These are phyloP conservation scores for Fregata magnificens DNA, from an alignment of 2,113 vertebrate genomes.

Conservation along the genomic window DNA sequence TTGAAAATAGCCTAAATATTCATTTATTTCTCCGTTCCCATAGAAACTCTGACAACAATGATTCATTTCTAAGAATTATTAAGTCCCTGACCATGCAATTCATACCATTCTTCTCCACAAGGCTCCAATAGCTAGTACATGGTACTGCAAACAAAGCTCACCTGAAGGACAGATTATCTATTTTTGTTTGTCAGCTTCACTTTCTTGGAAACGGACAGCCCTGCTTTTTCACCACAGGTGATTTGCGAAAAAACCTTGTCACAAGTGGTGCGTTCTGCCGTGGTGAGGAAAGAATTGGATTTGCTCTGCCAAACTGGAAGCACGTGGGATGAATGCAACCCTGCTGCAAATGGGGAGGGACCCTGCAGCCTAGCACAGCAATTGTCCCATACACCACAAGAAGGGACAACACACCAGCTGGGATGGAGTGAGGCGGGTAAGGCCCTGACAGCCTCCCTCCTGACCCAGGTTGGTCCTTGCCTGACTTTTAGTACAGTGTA, in stretches of 20 bases:
- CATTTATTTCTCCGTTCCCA: constrained; percentile 48
- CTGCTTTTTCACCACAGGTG: not conserved
- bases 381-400: fast-evolving
- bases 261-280: not conserved
- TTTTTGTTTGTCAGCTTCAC: not conserved
- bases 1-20: constrained; percentile 44
- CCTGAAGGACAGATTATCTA: not conserved
- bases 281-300: not conserved
- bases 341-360: not conserved
- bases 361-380: not conserved
- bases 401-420: not conserved
- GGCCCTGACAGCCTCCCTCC: not conserved
- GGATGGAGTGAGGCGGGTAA: not conserved
- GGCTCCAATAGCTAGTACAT: not conserved
- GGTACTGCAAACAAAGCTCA: not conserved
- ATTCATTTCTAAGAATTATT: constrained; percentile 27
- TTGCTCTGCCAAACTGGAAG: not conserved
- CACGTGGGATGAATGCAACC: fast-evolving
- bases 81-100: constrained; percentile 3
- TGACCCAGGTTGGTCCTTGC: not conserved
- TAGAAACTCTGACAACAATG: constrained; percentile 51
- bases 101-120: not conserved
- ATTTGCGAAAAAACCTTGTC: not conserved
- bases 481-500: not conserved
- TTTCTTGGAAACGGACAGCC: not conserved